Evolutionary conservation across 2,797 vertebrate species (phyloP).

Genomic region (Phaenicophaeus curvirostris): DNA sequence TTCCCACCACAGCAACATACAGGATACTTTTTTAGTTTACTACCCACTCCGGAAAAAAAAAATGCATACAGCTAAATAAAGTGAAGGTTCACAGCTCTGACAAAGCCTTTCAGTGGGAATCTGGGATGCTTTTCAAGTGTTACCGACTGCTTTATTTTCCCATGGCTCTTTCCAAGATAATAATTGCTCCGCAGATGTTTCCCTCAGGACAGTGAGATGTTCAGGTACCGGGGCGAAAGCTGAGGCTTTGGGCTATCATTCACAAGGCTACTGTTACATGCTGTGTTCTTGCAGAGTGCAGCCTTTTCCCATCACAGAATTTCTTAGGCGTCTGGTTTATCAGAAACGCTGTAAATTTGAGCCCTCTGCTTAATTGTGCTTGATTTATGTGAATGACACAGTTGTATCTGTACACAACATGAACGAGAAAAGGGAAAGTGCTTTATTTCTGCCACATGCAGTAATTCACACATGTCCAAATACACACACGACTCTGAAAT

Average conservation of each 20-base stretch:
- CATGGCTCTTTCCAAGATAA: constrained; percentile 79
- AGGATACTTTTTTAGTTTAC: constrained; percentile 62
- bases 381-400: constrained; percentile 43
- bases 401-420: constrained; percentile 36
- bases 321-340: constrained; percentile 57
- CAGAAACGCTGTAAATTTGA: constrained; percentile 50
- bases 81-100: constrained; percentile 73
- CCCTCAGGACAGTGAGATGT: constrained; percentile 60
- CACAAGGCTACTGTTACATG: constrained; percentile 63
- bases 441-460: neutral
- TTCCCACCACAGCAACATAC: constrained; percentile 46
- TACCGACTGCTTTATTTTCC: constrained; percentile 76
- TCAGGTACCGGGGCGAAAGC: constrained; percentile 29
- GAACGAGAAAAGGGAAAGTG: neutral
- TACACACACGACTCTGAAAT: neutral
- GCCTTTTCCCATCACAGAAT: constrained; percentile 63
- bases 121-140: constrained; percentile 78
- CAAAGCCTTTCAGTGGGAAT: constrained; percentile 74
- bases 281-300: constrained; percentile 46
- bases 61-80: constrained; percentile 58
- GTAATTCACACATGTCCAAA: neutral
- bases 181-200: constrained; percentile 72
- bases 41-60: neutral
- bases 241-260: constrained; percentile 53
- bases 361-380: constrained; percentile 28